phyloP scores from a whole-genome alignment of 2,113 vertebrate species.

The Tapirus terrestris region DNA sequence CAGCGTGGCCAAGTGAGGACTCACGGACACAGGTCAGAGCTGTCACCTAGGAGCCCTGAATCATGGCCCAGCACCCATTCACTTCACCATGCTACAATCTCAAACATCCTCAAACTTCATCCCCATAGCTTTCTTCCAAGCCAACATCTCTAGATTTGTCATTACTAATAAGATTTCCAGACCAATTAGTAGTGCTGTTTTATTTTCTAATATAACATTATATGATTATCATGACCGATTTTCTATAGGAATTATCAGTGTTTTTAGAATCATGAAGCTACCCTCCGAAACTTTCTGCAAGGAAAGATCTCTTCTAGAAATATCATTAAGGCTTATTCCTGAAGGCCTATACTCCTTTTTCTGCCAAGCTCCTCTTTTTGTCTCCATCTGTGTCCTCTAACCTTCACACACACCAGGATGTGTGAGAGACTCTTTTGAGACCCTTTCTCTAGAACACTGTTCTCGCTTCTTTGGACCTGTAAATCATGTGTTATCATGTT shows the following conservation, averaged over 20 bases:
- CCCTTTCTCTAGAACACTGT: background rate
- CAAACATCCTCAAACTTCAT: background rate
- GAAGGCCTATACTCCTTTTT: background rate
- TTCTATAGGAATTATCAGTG: background rate
- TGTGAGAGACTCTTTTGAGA: too few species aligned
- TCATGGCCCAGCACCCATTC: background rate
- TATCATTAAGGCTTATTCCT: background rate
- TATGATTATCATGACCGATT: background rate
- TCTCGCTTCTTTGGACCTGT: background rate
- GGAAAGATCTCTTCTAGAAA: background rate
- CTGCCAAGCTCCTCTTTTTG: background rate
- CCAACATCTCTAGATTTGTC: background rate
- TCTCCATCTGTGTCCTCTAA: rapidly evolving
- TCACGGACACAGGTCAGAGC: background rate
- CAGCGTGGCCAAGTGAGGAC: background rate
- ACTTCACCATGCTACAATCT: background rate
- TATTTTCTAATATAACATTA: background rate
- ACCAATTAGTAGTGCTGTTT: background rate
- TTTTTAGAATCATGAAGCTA: background rate
- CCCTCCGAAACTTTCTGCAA: background rate
- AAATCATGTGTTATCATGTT: background rate
- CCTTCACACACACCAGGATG: background rate
- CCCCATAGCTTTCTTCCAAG: background rate
- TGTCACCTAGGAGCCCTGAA: background rate
- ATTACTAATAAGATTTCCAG: background rate